phyloP scores from a whole-genome alignment of 2,888 invertebrate genomes.

The Cheilosia soror region DNA sequence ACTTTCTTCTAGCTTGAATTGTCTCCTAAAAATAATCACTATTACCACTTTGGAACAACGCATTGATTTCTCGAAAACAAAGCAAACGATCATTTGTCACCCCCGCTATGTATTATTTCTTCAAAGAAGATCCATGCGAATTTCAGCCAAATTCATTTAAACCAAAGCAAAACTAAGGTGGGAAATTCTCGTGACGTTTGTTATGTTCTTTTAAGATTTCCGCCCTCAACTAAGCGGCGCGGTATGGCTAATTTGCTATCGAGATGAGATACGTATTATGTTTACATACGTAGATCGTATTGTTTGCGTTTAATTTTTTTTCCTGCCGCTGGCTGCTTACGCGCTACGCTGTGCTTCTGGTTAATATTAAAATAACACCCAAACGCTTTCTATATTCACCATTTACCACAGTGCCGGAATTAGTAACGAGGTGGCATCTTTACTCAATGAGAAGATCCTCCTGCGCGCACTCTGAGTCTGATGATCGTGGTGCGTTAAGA shows the following conservation, averaged over 20 bases:
- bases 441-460: constrained; percentile 35
- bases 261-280: constrained; percentile 16
- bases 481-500: constrained; percentile 45
- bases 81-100: constrained; percentile 27
- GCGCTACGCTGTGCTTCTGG: constrained; percentile 24
- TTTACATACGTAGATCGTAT: constrained; percentile 11
- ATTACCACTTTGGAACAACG: constrained; percentile 15
- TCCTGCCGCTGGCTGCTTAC: constrained; percentile 39
- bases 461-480: constrained; percentile 46
- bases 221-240: constrained; percentile 5
- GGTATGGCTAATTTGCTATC: constrained; percentile 36
- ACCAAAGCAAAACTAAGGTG: constrained; percentile 1
- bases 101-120: constrained; percentile 14
- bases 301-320: constrained; percentile 16
- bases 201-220: constrained; percentile 1
- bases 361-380: constrained; percentile 43
- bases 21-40: constrained; percentile 34
- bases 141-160: constrained; percentile 5
- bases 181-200: constrained; percentile 46
- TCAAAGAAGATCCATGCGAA: constrained; percentile 1
- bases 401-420: constrained; percentile 27
- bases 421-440: constrained; percentile 55
- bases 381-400: constrained; percentile 28
- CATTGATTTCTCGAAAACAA: constrained; percentile 26
- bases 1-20: constrained; percentile 5